phyloP scores from a whole-genome alignment of 2,113 vertebrate species.

The Furnarius figulus region DNA sequence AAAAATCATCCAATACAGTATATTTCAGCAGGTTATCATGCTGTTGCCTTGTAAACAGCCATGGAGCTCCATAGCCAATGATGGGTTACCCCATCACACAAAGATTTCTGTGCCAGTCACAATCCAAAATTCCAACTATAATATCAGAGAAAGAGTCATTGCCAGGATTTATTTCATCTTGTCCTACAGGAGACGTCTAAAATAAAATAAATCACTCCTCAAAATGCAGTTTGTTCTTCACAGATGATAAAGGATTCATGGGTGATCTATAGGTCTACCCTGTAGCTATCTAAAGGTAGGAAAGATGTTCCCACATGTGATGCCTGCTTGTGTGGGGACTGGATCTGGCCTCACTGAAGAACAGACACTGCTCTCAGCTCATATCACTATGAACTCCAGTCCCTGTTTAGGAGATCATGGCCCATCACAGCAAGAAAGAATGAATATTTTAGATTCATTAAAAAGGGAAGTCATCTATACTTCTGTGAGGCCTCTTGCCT shows the following conservation, averaged over 20 bases:
- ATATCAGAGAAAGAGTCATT: not conserved
- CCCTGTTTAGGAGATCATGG: not conserved
- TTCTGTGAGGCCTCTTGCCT: not conserved
- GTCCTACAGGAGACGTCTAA: not conserved
- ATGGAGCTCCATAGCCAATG: not conserved
- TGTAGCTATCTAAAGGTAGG: not conserved
- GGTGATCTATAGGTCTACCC: not conserved
- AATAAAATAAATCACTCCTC: not conserved
- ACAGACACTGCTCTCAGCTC: not conserved
- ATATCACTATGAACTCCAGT: not conserved
- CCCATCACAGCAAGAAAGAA: not conserved
- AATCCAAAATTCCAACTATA: not conserved
- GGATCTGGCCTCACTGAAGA: not conserved
- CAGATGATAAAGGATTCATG: not conserved
- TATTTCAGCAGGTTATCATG: not conserved
- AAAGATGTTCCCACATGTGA: not conserved
- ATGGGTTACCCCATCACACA: not conserved
- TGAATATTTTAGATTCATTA: not conserved
- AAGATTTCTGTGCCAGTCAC: not conserved
- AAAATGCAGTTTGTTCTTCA: not conserved
- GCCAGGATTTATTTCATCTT: not conserved
- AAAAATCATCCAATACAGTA: not conserved
- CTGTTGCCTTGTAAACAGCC: not conserved
- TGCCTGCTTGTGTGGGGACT: not conserved
- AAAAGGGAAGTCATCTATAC: not conserved